Conservation (phyloP, 1,140 invertebrate genomes). For the Babylonia areolata region DNA sequence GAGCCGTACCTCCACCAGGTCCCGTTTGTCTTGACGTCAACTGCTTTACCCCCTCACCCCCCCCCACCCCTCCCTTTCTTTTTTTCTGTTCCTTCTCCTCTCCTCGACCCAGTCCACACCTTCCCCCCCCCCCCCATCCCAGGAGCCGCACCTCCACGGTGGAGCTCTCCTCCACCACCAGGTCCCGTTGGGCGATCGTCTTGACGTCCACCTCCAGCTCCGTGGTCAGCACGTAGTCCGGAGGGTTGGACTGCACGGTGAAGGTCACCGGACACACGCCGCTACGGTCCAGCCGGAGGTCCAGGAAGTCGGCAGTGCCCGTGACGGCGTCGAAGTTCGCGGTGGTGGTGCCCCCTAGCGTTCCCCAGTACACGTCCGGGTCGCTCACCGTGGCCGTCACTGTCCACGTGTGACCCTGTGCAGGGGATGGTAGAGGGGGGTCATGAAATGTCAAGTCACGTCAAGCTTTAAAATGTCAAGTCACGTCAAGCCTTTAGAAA, state of each 20-base stretch:
- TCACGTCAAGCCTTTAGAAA: no score
- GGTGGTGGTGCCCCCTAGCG: slow-evolving; percentile 42
- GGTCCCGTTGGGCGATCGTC: slow-evolving; percentile 16
- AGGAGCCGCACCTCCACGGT: slow-evolving; percentile 6
- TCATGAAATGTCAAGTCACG: neutral
- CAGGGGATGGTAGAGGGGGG: neutral
- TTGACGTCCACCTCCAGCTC: slow-evolving; percentile 42
- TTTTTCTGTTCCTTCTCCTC: no score
- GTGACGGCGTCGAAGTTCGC: slow-evolving; percentile 43
- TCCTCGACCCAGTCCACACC: no score
- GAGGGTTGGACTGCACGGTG: slow-evolving; percentile 48
- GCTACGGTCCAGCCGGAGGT: slow-evolving; percentile 42
- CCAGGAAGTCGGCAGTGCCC: slow-evolving; percentile 41
- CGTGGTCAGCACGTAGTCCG: slow-evolving; percentile 48
- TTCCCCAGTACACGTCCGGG: slow-evolving; percentile 43
- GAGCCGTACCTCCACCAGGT: no score
- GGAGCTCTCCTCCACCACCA: slow-evolving; percentile 36
- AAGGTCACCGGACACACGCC: slow-evolving; percentile 53
- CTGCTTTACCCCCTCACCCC: no score
- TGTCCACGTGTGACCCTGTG: slow-evolving; percentile 62
- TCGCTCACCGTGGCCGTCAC: slow-evolving; percentile 45
- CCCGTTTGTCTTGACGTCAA: no score
- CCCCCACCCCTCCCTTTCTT: no score
- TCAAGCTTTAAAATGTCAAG: neutral
- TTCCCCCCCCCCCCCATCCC: no score